Evolutionary conservation across 1,140 invertebrate species (phyloP).

Genomic region (Zaprionus tsacasi): DNA sequence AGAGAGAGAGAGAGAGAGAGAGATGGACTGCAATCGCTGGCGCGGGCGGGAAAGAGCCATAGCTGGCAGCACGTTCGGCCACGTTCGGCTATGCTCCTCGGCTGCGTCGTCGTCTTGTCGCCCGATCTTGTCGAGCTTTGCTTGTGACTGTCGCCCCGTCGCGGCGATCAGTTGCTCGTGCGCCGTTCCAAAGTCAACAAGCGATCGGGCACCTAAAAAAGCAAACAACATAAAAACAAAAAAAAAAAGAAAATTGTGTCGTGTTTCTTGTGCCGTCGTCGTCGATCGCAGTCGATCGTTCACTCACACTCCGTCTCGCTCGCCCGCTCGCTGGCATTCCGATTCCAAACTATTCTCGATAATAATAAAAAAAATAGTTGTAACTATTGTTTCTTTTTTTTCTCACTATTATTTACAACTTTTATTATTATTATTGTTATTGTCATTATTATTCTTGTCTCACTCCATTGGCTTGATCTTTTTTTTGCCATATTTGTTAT

Average conservation of each 20-base stretch:
- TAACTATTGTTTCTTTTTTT: not conserved
- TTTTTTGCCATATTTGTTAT: slow-evolving; percentile 25
- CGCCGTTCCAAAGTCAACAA: slow-evolving; percentile 78
- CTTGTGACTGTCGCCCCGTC: slow-evolving; percentile 46
- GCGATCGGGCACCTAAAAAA: slow-evolving; percentile 31
- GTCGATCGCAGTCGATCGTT: not conserved
- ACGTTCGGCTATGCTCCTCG: slow-evolving; percentile 10
- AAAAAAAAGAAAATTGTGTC: not conserved
- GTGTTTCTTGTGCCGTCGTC: not conserved
- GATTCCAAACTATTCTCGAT: slow-evolving; percentile 14
- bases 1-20: not conserved
- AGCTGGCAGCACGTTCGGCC: not conserved
- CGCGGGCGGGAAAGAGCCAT: not conserved
- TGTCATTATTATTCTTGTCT: slow-evolving; percentile 13
- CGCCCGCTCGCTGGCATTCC: slow-evolving; percentile 5
- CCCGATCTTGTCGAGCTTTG: slow-evolving; percentile 54
- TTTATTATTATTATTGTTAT: slow-evolving; percentile 1
- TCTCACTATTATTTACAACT: not conserved
- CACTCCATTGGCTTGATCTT: not conserved
- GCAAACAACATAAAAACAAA: not conserved
- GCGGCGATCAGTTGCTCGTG: slow-evolving; percentile 67
- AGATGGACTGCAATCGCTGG: not conserved
- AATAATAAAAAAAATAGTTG: not conserved
- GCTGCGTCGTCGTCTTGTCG: slow-evolving; percentile 5
- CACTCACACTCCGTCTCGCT: not conserved